Conservation (phyloP, 1,140 invertebrate genomes). For the Pachypeltis micranthus region DNA sequence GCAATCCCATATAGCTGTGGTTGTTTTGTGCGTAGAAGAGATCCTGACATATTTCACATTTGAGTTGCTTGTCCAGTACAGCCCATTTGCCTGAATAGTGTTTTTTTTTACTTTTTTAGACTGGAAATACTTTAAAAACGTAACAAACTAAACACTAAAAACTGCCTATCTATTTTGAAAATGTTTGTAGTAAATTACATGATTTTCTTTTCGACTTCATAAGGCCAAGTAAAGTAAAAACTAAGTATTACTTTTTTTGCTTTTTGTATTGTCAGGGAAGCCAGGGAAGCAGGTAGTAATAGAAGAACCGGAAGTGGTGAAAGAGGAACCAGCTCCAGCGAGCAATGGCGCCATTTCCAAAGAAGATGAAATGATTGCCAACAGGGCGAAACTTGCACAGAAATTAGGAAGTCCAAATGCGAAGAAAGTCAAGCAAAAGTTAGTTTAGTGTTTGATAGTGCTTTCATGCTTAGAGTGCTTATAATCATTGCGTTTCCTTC, state of each 20-base stretch:
- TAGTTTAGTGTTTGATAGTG: background rate
- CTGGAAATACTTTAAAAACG: too few species aligned
- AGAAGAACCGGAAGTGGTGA: background rate
- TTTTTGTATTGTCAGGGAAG: background rate
- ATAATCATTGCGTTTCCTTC: background rate
- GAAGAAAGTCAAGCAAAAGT: conserved; percentile 46
- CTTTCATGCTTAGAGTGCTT: background rate
- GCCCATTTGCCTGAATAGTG: too few species aligned
- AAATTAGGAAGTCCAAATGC: conserved; percentile 56
- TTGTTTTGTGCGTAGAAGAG: too few species aligned
- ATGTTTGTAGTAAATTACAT: too few species aligned
- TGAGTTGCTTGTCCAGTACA: too few species aligned
- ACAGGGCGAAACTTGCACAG: conserved; percentile 39
- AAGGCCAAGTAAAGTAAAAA: background rate
- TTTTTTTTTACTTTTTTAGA: too few species aligned
- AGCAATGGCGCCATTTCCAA: conserved; percentile 33
- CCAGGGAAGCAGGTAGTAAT: conserved; percentile 10
- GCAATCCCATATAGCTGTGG: too few species aligned
- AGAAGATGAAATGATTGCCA: conserved; percentile 52
- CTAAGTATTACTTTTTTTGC: background rate
- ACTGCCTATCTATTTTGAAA: too few species aligned
- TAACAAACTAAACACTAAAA: too few species aligned
- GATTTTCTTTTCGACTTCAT: too few species aligned
- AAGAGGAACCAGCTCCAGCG: conserved; percentile 7
- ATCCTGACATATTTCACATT: too few species aligned